Conservation (phyloP, 2,113 vertebrate species). For the Pygoscelis adeliae region DNA sequence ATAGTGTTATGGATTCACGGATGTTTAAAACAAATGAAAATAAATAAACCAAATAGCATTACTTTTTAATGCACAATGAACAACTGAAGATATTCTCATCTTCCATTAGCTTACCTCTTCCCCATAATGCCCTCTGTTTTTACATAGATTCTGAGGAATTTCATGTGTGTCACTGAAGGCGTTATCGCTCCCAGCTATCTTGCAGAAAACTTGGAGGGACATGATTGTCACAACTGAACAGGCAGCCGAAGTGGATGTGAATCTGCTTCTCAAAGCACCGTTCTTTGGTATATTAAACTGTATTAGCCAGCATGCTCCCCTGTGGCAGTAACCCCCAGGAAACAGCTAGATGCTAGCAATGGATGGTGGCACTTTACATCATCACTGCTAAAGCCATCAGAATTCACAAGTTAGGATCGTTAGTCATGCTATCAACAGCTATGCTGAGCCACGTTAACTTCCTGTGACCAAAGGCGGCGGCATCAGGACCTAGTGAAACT, state of each 20-base stretch:
- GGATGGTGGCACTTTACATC: background rate
- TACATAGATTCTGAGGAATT: background rate
- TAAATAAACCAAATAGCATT: background rate
- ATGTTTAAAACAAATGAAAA: background rate
- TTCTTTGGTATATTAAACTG: background rate
- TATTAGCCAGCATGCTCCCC: background rate
- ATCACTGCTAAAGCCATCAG: background rate
- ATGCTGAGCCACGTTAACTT: background rate
- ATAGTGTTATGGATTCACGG: background rate
- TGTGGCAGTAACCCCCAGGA: accelerated
- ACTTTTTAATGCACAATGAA: background rate
- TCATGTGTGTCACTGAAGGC: background rate
- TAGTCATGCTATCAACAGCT: background rate
- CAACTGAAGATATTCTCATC: background rate
- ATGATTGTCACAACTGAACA: background rate
- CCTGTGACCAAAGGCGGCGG: background rate
- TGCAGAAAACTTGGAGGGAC: background rate
- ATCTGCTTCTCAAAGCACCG: background rate
- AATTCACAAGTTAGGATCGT: background rate
- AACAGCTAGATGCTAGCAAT: background rate
- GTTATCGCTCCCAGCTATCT: background rate
- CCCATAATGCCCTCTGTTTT: accelerated
- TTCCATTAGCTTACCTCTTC: background rate
- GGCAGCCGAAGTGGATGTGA: background rate
- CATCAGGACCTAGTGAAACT: background rate